Percentiles rank a stretch among this genome's conserved stretches.
Conservation (phyloP, 2,113 vertebrate genomes). For the Spheniscus mendiculus region DNA sequence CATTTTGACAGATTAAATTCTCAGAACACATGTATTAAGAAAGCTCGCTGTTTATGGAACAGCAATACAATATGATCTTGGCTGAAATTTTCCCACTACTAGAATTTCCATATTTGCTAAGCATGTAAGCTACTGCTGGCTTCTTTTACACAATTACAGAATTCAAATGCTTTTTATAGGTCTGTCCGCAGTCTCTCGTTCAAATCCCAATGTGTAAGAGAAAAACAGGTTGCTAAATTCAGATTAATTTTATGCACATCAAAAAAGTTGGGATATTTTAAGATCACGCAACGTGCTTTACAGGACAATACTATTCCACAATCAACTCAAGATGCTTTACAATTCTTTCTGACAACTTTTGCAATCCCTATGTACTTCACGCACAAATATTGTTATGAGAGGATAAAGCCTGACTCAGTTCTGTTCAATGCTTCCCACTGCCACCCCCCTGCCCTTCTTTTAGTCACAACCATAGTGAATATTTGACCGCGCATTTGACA, state of each 20-base stretch:
- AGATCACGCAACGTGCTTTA: constrained; percentile 17
- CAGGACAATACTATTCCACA: constrained; percentile 21
- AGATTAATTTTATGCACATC: constrained; percentile 14
- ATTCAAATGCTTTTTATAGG: constrained; percentile 51
- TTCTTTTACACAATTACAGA: constrained; percentile 29
- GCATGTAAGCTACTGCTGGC: background rate
- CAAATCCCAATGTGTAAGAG: constrained; percentile 30
- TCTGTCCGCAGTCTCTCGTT: constrained; percentile 13
- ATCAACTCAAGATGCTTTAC: constrained; percentile 1
- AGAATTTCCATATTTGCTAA: background rate
- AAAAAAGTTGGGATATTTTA: constrained; percentile 47
- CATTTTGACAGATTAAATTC: background rate
- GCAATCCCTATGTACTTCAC: background rate
- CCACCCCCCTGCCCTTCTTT: background rate
- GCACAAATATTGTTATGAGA: background rate
- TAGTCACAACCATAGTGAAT: background rate
- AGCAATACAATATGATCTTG: background rate
- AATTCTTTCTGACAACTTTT: background rate
- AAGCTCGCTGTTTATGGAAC: background rate
- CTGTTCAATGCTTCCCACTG: background rate
- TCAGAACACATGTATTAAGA: background rate
- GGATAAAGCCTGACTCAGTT: background rate
- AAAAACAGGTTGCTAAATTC: constrained; percentile 16
- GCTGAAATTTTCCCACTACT: background rate
- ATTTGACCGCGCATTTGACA: background rate